Evolutionary conservation across 2,888 invertebrate genomes (phyloP).

Genomic region (Ganaspis brasiliensis): DNA sequence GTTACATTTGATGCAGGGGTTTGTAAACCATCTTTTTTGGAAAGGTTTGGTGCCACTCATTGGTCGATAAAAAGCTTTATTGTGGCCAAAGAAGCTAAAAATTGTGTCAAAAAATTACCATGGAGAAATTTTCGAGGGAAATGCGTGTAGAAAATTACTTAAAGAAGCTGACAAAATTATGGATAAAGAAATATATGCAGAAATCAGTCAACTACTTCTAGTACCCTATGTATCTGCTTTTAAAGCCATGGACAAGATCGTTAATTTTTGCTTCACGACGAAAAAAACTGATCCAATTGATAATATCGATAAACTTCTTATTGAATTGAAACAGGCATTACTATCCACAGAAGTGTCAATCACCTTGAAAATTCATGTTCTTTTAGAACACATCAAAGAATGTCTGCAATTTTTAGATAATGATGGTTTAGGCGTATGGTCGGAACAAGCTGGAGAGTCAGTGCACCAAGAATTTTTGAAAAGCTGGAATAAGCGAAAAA

Average conservation of each 20-base stretch:
- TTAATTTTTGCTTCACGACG: background rate
- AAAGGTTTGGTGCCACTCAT: conserved; percentile 9
- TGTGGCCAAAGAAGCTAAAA: conserved; percentile 21
- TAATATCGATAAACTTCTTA: background rate
- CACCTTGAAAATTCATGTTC: background rate
- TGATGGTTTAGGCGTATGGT: background rate
- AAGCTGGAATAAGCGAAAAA: conserved; percentile 7
- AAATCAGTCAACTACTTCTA: background rate
- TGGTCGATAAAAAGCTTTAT: conserved; percentile 3
- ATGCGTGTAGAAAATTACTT: conserved; percentile 16
- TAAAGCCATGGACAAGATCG: conserved; percentile 16
- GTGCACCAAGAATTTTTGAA: conserved; percentile 11
- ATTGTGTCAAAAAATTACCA: conserved; percentile 6
- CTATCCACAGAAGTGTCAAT: background rate
- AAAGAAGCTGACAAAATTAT: background rate
- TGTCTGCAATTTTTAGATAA: no score
- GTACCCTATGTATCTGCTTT: conserved; percentile 20
- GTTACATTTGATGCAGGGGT: conserved; percentile 38
- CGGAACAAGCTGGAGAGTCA: conserved; percentile 22
- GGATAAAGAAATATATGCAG: conserved; percentile 10
- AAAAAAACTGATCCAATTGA: background rate
- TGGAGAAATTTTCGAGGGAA: conserved; percentile 12
- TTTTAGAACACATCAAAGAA: background rate
- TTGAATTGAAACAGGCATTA: background rate
- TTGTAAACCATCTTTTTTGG: conserved; percentile 48